A percentile compares a stretch with the other conserved stretches of the same genome.
These are phyloP conservation scores for Pseudococcus longispinus DNA, from an alignment of 2,888 invertebrate species.

Conservation along the genomic window DNA sequence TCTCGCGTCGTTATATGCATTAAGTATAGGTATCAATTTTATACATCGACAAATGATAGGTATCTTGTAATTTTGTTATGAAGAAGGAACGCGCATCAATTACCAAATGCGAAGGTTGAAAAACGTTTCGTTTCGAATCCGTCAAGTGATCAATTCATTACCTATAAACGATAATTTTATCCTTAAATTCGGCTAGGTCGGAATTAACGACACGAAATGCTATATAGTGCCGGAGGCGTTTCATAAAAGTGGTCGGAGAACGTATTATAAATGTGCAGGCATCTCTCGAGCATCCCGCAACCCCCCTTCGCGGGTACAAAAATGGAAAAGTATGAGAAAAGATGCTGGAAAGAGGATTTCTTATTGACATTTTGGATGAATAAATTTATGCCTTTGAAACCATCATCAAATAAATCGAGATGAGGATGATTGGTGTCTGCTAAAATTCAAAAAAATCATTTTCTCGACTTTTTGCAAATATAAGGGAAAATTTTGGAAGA, in stretches of 20 bases:
- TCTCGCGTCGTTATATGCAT: background rate
- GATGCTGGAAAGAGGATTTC: no score
- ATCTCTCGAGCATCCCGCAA: no score
- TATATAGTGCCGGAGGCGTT: background rate
- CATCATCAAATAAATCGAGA: no score
- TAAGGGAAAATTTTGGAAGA: no score
- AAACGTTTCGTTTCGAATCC: background rate
- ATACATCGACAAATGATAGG: background rate
- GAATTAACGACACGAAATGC: background rate
- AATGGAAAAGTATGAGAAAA: no score
- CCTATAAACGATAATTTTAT: background rate
- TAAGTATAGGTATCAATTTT: background rate
- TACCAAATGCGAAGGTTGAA: background rate
- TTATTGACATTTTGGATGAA: no score
- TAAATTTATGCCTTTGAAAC: no score
- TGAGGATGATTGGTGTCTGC: no score
- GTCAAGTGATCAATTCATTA: constrained; percentile 1
- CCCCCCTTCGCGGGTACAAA: no score
- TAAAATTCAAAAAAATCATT: no score
- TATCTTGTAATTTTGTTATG: background rate
- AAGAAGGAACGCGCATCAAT: background rate
- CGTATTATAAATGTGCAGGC: no score
- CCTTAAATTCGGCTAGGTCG: background rate
- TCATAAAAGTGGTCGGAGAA: background rate
- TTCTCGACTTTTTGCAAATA: no score